Evolutionary conservation across 2,113 vertebrate species (phyloP).

Genomic region (Myotis davidii): DNA sequence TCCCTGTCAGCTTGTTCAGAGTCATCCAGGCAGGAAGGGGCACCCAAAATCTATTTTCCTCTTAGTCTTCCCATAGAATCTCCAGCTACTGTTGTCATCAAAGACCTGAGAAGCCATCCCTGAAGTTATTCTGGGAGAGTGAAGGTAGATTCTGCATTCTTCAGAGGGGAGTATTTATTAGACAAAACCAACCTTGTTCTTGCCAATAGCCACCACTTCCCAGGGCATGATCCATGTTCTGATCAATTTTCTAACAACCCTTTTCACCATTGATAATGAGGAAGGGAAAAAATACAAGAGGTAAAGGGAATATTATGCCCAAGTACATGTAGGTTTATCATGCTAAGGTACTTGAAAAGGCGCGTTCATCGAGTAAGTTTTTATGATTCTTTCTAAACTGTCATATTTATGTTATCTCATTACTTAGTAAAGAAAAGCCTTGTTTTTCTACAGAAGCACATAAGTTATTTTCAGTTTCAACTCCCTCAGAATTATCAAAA

Average conservation of each 20-base stretch:
- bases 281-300: not conserved
- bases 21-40: not conserved
- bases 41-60: not conserved
- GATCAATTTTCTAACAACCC: not conserved
- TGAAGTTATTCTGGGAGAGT: not conserved
- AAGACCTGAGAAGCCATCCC: not conserved
- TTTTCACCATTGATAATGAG: not conserved
- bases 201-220: not conserved
- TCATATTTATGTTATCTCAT: not conserved
- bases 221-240: not conserved
- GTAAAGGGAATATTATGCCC: not conserved
- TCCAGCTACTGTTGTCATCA: not conserved
- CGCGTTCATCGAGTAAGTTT: not conserved
- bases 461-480: constrained; percentile 18
- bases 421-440: not conserved
- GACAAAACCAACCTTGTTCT: not conserved
- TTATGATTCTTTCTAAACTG: not conserved
- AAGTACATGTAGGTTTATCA: not conserved
- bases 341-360: not conserved
- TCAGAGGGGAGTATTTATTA: not conserved
- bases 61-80: not conserved
- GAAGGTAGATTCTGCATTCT: not conserved
- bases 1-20: not conserved
- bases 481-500: constrained; percentile 5
- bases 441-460: not conserved